Base-by-base conservation (phyloP, 2,888 invertebrate genomes). In the Sphecodes monilicornis region DNA sequence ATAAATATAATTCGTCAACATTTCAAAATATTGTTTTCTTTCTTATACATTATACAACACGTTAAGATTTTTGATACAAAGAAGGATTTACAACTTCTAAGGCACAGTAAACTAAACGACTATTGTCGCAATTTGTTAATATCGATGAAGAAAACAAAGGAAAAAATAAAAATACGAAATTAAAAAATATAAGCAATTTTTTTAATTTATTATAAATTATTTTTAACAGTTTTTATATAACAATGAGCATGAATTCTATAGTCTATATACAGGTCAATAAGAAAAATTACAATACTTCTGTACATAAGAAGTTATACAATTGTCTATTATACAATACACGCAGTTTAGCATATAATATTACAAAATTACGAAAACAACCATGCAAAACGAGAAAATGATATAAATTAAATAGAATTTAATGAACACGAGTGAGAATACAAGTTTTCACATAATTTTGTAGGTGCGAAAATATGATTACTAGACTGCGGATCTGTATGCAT, bases 121-220 rank as follows among this genome's bases (percentile, higher is more conserved):
- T 54, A 54, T 43, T 18, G 16, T 10, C 3, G 22, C 22, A 41
- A 22, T 43, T 69, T 39, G 16, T 60, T 60, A 50, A 57, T 43
- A 8, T 10, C 36, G 16, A 43, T 22, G 6, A n/a, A 1, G n/a
- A n/a, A 54, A 54, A 4, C 11, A n/a, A 66, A 54, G 29, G 8
- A 11, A 54, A 78, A 29, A 80, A 71, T 22, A 22, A 11, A n/a
- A 68, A 13, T 39, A 5, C n/a, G 39, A 13, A 22, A 80, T 60
- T 43, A 41, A 57, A 50, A 69, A 43, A 69, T 64, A 36, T 66
- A 74, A 76, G 29, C 60, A 60, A 4, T 39, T 41, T 18, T 64
- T 66, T 41, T 68, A 36, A 66, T 66, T 84, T 71, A 72, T 84
- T 72, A 72, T 22, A 84, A 84, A 82, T 16, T 50, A 41, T 54